Evolutionary conservation across 2,797 vertebrate genomes (phyloP).

Genomic region (Malacoctenus gilli): DNA sequence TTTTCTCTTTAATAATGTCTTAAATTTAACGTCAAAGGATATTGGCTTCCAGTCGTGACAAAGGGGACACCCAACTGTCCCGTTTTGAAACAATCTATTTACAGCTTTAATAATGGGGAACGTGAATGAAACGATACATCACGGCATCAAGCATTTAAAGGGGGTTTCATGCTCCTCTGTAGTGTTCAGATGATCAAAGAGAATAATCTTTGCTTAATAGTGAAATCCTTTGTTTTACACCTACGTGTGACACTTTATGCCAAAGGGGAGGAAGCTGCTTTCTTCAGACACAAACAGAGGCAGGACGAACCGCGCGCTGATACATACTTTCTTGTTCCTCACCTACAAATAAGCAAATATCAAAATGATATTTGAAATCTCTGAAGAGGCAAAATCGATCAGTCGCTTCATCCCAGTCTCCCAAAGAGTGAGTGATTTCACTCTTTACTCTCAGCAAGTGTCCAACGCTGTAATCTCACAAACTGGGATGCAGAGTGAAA

Average conservation of each 20-base stretch:
- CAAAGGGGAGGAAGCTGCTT: not conserved
- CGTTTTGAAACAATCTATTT: slow-evolving; percentile 17
- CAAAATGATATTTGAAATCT: not conserved
- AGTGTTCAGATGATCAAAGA: no score
- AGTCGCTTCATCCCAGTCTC: not conserved
- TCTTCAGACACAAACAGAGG: not conserved
- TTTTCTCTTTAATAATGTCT: slow-evolving; percentile 18
- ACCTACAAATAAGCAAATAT: not conserved
- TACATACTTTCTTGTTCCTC: no score
- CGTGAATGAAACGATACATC: not conserved
- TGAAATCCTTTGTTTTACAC: not conserved
- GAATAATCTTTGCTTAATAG: no score
- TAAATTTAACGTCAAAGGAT: slow-evolving; percentile 30
- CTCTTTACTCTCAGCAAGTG: not conserved
- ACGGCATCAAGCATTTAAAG: not conserved
- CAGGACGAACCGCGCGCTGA: no score
- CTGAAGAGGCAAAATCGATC: not conserved
- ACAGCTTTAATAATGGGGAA: not conserved
- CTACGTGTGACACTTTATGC: not conserved
- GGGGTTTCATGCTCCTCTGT: not conserved
- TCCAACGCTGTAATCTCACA: slow-evolving; percentile 1
- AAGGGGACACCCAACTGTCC: slow-evolving; percentile 37
- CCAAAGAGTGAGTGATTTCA: not conserved
- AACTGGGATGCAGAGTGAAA: slow-evolving; percentile 11
- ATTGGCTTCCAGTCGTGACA: slow-evolving; percentile 26